Percentiles rank a stretch among this genome's conserved stretches.
These are phyloP conservation scores for Percina caprodes DNA, from an alignment of 2,113 vertebrate species.

Conservation along the genomic window DNA sequence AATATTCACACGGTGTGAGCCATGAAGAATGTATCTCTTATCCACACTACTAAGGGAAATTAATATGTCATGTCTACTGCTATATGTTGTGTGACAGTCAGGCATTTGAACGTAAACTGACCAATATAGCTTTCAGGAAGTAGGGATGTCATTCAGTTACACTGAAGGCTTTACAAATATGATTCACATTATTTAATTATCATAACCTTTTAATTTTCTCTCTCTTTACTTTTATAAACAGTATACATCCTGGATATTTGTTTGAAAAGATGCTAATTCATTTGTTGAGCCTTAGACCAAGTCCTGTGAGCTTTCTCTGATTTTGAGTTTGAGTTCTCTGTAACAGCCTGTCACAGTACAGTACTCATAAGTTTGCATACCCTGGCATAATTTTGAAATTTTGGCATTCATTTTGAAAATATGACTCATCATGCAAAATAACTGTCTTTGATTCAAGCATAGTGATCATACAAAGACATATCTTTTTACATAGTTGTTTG, in stretches of 20 bases:
- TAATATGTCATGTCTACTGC: not conserved
- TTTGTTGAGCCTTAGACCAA: not conserved
- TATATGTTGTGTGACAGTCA: not conserved
- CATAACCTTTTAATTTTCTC: not conserved
- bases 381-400: too few species aligned
- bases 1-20: not conserved
- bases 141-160: not conserved
- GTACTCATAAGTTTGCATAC: too few species aligned
- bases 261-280: not conserved
- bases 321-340: not conserved
- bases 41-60: not conserved
- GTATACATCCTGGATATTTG: not conserved
- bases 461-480: too few species aligned
- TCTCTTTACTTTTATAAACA: not conserved
- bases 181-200: not conserved
- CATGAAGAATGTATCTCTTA: not conserved
- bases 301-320: not conserved
- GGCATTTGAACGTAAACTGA: not conserved
- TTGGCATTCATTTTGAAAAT: too few species aligned
- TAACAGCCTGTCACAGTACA: not conserved
- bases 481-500: too few species aligned
- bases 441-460: too few species aligned
- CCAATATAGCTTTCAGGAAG: not conserved
- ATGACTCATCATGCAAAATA: too few species aligned
- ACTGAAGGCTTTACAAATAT: not conserved